phyloP scores from a whole-genome alignment of 2,888 invertebrate species.

The Neria commutata region DNA sequence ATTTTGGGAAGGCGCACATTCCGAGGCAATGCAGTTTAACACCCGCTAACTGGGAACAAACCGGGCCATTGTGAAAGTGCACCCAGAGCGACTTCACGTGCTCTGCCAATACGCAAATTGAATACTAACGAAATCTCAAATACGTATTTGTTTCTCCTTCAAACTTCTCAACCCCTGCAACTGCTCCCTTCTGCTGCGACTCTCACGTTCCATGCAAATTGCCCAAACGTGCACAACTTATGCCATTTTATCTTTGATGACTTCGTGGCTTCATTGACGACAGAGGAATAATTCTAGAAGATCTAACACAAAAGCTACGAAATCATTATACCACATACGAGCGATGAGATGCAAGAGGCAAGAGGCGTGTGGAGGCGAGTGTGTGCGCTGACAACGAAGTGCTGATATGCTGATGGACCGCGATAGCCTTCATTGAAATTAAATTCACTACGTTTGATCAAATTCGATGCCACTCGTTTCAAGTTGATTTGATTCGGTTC shows the following conservation, averaged over 20 bases:
- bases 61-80: neutral
- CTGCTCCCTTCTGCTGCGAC: too few species aligned
- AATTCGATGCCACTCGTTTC: constrained; percentile 3
- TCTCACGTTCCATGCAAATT: too few species aligned
- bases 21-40: neutral
- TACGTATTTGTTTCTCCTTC: neutral
- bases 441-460: constrained; percentile 3
- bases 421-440: constrained; percentile 9
- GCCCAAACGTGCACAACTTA: too few species aligned
- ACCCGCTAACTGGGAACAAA: neutral
- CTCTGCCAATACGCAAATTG: constrained; percentile 19
- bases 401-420: neutral
- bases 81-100: neutral
- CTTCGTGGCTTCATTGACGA: too few species aligned
- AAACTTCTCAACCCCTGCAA: too few species aligned
- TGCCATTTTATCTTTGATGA: too few species aligned
- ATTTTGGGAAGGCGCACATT: neutral
- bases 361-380: neutral
- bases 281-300: too few species aligned
- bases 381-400: neutral
- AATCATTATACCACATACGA: too few species aligned
- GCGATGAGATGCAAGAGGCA: too few species aligned
- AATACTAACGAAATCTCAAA: constrained; percentile 20
- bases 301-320: too few species aligned
- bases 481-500: constrained; percentile 9